A percentile compares a stretch with the other conserved stretches of the same genome.
These are phyloP conservation scores for Anguilla pacifica DNA, from an alignment of 2,797 vertebrate species.

Conservation along the genomic window DNA sequence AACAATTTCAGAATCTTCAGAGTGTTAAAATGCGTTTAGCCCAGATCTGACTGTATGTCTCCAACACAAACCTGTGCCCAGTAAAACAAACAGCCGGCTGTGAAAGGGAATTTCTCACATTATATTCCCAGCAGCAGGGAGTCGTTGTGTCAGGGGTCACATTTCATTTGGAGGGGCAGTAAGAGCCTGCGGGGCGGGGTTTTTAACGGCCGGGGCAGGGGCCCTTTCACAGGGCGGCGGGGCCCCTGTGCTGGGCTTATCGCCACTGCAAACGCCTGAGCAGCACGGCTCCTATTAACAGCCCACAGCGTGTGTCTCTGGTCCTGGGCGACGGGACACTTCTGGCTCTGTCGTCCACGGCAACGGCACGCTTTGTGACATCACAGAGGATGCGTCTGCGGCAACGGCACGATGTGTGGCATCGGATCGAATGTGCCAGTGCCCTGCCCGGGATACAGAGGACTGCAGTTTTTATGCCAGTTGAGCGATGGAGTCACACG, in stretches of 20 bases:
- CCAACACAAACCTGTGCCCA: background rate
- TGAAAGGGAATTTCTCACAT: background rate
- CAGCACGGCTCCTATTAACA: constrained; percentile 46
- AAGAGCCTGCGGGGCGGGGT: background rate
- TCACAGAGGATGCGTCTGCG: constrained; percentile 4
- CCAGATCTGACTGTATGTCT: background rate
- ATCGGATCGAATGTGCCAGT: constrained; percentile 26
- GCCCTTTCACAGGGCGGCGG: background rate
- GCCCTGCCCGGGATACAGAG: background rate
- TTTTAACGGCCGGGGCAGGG: background rate
- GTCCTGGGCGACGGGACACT: background rate
- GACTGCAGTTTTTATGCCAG: background rate
- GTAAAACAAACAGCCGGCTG: background rate
- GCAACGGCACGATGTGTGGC: constrained; percentile 13
- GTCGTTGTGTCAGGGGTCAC: background rate
- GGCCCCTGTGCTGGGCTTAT: constrained; percentile 50
- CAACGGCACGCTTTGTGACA: constrained; percentile 26
- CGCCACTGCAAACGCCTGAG: constrained; percentile 30
- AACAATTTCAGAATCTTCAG: too few species aligned
- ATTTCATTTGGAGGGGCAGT: background rate
- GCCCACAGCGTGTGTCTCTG: constrained; percentile 21
- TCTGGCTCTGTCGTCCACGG: constrained; percentile 35
- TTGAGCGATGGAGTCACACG: background rate
- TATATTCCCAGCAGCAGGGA: background rate
- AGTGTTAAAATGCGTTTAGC: too few species aligned